Evolutionary conservation across 2,888 invertebrate species (phyloP), one percentile per base, ranked within the genome.

Genomic region (Galeopsomyia nigrocyanea): DNA sequence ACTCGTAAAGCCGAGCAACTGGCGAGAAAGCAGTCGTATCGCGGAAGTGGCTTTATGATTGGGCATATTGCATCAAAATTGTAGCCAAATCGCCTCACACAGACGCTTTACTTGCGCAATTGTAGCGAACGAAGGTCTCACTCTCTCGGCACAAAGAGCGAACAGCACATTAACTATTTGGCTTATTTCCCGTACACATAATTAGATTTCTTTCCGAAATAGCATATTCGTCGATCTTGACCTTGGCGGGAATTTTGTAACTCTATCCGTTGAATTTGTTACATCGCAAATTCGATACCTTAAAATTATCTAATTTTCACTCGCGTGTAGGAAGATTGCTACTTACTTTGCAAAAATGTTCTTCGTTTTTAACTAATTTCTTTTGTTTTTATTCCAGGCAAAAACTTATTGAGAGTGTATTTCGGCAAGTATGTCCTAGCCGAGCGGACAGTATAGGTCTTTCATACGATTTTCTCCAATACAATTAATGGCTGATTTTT

Each of bases 381-480:
- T 61, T 57, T 80, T 76, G 79, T 81, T 80, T 85, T 80, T 80
- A 79, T 88, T 88, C 63, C 87, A 95, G 94, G 87, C 92, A 93
- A 89, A 89, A 90, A 81, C 90, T 93, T 80, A 91, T 95, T 86
- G 93, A 93, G 89, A 90, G 91, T 88, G 91, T 94, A 87, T 93
- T 92, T 90, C 92, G 92, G 88, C 91, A 92, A 89, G 90, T 92
- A 87, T 92, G 93, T 87, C 94, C 94, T 80, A 91, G 91, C 85
- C 90, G 90, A 89, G 91, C 90, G 78, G 91, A 93, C 87, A 92
- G 91, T 84, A 90, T 90, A 89, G 89, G 89, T 90, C 84, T 85
- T 82, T 82, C 82, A 81, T 84, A 83, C 80, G 82, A 84, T 79
- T 80, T 80, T 17, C 58, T 74, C 53, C 80, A 80, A 79, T 79